These are phyloP conservation scores for Gymnogyps californianus DNA, from an alignment of 2,113 vertebrate species.

Conservation along the genomic window DNA sequence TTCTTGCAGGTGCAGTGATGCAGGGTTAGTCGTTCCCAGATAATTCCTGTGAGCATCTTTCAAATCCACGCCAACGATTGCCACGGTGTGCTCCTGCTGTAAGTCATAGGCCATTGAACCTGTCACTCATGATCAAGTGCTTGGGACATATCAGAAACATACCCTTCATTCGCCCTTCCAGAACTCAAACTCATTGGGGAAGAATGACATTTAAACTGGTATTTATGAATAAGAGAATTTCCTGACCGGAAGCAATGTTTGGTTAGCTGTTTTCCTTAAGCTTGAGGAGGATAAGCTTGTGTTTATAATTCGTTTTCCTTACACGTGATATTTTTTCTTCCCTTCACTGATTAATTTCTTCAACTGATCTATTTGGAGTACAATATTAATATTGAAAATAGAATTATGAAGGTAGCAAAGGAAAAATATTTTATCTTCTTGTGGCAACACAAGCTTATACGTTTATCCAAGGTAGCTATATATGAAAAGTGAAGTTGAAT, in stretches of 20 bases:
- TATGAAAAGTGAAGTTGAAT: background rate
- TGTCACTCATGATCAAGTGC: background rate
- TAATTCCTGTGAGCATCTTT: background rate
- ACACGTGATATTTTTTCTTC: background rate
- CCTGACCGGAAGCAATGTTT: background rate
- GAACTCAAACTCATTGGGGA: background rate
- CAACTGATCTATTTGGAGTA: background rate
- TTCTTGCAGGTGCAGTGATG: background rate
- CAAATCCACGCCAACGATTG: background rate
- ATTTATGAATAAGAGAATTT: background rate
- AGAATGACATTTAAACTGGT: background rate
- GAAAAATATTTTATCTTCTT: background rate
- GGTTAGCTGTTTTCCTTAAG: background rate
- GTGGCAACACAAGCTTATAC: background rate
- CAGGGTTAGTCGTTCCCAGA: background rate
- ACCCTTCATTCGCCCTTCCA: background rate
- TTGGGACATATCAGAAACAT: background rate
- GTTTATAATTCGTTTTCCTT: background rate
- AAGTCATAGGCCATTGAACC: background rate
- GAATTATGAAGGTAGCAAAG: background rate
- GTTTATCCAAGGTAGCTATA: background rate
- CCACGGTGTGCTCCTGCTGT: background rate
- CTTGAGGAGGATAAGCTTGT: background rate
- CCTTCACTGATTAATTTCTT: background rate
- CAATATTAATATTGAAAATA: background rate